Evolutionary conservation across 1,140 invertebrate genomes (phyloP), one percentile per base, ranked within the genome.

Genomic region (Ectropis grisescens): DNA sequence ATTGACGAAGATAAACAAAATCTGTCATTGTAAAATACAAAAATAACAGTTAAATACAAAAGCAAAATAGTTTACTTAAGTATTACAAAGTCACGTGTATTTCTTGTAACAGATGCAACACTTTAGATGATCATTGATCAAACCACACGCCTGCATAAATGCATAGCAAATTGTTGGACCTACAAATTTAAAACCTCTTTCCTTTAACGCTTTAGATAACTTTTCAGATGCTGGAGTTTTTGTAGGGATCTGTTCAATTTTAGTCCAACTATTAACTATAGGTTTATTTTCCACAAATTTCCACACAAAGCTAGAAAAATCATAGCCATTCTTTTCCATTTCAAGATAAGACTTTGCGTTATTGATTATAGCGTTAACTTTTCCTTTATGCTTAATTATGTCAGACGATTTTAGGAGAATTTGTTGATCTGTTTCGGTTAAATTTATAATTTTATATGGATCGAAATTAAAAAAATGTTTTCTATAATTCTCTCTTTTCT

Each of bases 121-220:
- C 27, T 29, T 31, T 11, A 67, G 37, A 47, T 81, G 76, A 42
- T 81, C 72, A 65, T 76, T 64, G 1, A 81, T 61, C 49, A 81
- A 49, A 7, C 76, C 76, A 57, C 67, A 67, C 23, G 72, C 72
- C 50, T 81, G 72, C 76, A 81, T 78, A 43, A 78, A 76, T 27
- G 76, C 67, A 58, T 81, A 81, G 33, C 70, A 76, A 46, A 58
- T 74, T 11, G 50, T 81, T 14, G 69, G 38, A 2, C 72, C 76
- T 13, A 78, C 60, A 65, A 48, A 81, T 29, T 64, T 74, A 33
- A 70, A 81, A n/a, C 69, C 69, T 33, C 34, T 58, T 27, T 53
- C 56, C 41, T 74, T 80, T 28, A 80, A 41, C 28, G 58, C 56
- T 36, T 54, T 75, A 7, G 75, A 69, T 19, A 80, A 40, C 10